Evolutionary conservation across 1,140 invertebrate genomes (phyloP).

Genomic region (Metopolophium dirhodum): DNA sequence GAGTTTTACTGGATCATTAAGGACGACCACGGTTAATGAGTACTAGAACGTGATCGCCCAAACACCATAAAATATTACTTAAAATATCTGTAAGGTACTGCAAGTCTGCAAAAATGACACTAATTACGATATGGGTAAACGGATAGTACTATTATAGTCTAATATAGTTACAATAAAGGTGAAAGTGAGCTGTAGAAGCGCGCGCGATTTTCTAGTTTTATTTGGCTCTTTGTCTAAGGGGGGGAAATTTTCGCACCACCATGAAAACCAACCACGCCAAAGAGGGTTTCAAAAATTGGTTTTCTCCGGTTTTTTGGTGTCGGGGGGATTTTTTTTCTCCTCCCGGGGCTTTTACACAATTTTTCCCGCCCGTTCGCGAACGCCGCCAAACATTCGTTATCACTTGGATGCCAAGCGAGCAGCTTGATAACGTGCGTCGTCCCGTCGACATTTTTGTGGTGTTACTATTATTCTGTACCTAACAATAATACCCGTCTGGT

Average conservation of each 20-base stretch:
- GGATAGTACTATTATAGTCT: background rate
- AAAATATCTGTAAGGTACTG: background rate
- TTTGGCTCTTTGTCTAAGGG: background rate
- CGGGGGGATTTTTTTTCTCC: background rate
- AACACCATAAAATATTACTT: background rate
- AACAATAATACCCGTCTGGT: constrained; percentile 21
- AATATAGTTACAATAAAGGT: background rate
- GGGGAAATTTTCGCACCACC: too few relatives aligned
- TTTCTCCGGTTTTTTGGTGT: background rate
- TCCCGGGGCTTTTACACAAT: background rate
- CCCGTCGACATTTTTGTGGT: constrained; percentile 51
- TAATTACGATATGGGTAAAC: background rate
- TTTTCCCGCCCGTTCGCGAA: constrained; percentile 52
- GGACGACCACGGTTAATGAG: background rate
- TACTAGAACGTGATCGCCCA: background rate
- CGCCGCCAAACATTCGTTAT: constrained; percentile 56
- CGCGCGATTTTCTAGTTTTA: background rate
- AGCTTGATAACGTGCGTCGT: constrained; percentile 45
- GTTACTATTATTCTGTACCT: constrained; percentile 19
- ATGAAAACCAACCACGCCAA: background rate
- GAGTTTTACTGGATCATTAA: background rate
- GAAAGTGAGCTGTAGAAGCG: background rate
- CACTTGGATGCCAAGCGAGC: constrained; percentile 48
- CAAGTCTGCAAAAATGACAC: background rate
- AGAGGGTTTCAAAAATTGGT: background rate